Percentiles rank a stretch among this genome's conserved stretches.
Conservation (phyloP, 2,113 vertebrate species). For the Cyanoramphus novaezelandiae region DNA sequence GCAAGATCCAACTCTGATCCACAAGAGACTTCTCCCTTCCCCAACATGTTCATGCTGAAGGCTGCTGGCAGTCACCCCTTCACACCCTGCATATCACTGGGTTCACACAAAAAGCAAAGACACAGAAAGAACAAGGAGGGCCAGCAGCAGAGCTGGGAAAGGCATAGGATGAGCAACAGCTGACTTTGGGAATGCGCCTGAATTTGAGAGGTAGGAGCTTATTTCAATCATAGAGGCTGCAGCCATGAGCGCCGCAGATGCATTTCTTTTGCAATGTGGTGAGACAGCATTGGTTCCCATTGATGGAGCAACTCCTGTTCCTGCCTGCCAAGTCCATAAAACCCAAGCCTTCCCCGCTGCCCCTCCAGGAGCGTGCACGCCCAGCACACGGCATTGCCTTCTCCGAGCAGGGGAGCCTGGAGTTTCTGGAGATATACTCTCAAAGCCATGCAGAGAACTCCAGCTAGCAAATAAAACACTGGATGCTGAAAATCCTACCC, state of each 20-base stretch:
- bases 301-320: not conserved
- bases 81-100: rapidly evolving
- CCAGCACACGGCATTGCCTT: not conserved
- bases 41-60: not conserved
- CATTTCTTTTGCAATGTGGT: rapidly evolving
- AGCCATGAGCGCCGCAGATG: not conserved
- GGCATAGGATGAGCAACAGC: rapidly evolving
- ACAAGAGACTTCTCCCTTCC: not conserved
- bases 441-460: not conserved
- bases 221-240: not conserved
- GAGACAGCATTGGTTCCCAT: rapidly evolving
- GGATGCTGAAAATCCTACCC: not conserved
- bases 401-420: not conserved
- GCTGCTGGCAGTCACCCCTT: not conserved
- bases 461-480: not conserved
- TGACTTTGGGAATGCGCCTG: not conserved
- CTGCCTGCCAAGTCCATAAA: not conserved
- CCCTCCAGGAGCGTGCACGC: not conserved
- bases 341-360: not conserved
- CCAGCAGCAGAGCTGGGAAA: not conserved
- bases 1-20: not conserved
- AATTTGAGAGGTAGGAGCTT: not conserved
- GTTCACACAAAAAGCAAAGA: not conserved
- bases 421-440: not conserved
- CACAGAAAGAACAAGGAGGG: not conserved